Conservation (phyloP, 2,888 invertebrate species). For the Mimachlamys varia region DNA sequence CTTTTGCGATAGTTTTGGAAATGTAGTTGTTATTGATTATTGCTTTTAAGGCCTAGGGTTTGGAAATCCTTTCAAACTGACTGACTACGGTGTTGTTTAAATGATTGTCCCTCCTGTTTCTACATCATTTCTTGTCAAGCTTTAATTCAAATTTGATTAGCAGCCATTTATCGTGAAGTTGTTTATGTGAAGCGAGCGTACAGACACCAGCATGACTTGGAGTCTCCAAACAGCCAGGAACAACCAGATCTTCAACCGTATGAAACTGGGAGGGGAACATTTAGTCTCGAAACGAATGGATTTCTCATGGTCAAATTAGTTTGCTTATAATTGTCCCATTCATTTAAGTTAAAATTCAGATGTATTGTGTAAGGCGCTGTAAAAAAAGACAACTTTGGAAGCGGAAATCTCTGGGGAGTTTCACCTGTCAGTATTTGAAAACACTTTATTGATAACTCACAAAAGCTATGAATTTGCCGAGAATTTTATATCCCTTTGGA, state of each 20-base stretch:
- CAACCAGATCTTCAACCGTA: not conserved
- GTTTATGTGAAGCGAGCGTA: not conserved
- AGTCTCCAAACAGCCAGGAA: not conserved
- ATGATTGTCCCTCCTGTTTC: not conserved
- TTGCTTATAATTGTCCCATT: conserved; percentile 10
- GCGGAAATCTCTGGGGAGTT: not conserved
- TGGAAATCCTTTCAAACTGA: conserved; percentile 3
- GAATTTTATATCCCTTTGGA: not conserved
- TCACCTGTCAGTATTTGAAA: not conserved
- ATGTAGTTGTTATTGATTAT: conserved; percentile 1
- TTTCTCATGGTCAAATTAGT: conserved; percentile 13
- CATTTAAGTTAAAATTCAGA: not conserved
- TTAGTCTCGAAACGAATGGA: not conserved
- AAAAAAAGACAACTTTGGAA: not conserved
- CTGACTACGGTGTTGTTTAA: not conserved
- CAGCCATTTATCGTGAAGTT: not conserved
- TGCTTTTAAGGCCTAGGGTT: not conserved
- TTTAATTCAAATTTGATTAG: not conserved
- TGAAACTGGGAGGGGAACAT: not conserved
- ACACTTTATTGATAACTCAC: not conserved
- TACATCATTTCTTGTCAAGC: conserved; percentile 2
- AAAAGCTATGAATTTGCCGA: not conserved
- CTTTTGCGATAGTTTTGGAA: not conserved
- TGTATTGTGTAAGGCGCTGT: not conserved
- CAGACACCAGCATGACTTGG: not conserved